Conservation (phyloP, 1,140 invertebrate genomes). For the Drosophila willistoni region DNA sequence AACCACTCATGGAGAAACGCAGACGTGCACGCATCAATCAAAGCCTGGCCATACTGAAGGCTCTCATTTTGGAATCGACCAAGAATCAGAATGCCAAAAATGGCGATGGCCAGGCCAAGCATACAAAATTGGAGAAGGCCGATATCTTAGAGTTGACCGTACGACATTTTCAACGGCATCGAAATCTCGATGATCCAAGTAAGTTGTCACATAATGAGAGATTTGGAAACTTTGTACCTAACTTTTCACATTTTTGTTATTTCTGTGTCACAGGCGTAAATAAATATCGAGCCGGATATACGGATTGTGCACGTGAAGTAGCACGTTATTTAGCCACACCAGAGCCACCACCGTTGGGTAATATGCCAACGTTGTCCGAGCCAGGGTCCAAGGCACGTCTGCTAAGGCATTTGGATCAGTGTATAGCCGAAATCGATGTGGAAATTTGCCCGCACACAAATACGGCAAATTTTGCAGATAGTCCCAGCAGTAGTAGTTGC, state of each 20-base stretch:
- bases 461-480: constrained; percentile 66
- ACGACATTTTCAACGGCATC: constrained; percentile 91
- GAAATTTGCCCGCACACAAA: constrained; percentile 85
- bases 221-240: neutral
- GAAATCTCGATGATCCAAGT: constrained; percentile 87
- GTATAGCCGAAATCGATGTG: constrained; percentile 88
- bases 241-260: too few relatives aligned
- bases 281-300: constrained; percentile 88
- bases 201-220: constrained; percentile 51
- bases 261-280: constrained; percentile 84
- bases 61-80: constrained; percentile 88
- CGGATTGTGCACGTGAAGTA: constrained; percentile 91
- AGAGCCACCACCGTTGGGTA: constrained; percentile 85
- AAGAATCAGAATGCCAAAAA: constrained; percentile 84
- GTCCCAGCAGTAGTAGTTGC: constrained; percentile 73
- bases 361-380: constrained; percentile 87
- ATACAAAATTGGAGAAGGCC: constrained; percentile 94
- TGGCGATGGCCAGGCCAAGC: constrained; percentile 87
- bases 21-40: constrained; percentile 94
- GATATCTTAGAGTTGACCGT: constrained; percentile 97
- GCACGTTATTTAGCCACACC: constrained; percentile 87
- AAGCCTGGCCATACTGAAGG: constrained; percentile 93
- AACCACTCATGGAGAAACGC: constrained; percentile 96
- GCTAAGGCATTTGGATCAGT: constrained; percentile 88
- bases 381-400: constrained; percentile 88